Percentiles rank a stretch among this genome's conserved stretches.
Conservation (phyloP, 1,140 invertebrate species). For the Drosophila athabasca region DNA sequence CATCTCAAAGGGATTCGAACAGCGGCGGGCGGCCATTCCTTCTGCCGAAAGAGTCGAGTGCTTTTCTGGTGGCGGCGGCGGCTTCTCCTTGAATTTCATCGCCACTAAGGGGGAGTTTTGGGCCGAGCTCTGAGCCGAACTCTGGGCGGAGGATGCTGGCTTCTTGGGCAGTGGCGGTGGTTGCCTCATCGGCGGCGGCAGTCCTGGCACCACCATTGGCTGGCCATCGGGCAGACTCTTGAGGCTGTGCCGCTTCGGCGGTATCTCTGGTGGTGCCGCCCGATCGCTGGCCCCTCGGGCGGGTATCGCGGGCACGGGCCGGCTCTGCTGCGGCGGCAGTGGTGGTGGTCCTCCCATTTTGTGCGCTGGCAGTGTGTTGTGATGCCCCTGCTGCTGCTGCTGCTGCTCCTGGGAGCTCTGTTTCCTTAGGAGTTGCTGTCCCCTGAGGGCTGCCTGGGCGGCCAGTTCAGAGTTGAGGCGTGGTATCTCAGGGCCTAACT, state of each 20-base stretch:
- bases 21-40: constrained; percentile 60
- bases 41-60: constrained; percentile 67
- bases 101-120: constrained; percentile 75
- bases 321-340: constrained; percentile 67
- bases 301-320: constrained; percentile 81
- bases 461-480: constrained; percentile 78
- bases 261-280: constrained; percentile 77
- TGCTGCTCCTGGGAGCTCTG: constrained; percentile 64
- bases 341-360: constrained; percentile 60
- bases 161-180: constrained; percentile 80
- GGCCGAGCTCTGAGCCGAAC: constrained; percentile 72
- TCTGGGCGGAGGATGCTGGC: constrained; percentile 62
- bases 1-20: constrained; percentile 79
- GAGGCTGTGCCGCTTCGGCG: constrained; percentile 79
- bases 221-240: constrained; percentile 77
- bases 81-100: constrained; percentile 77
- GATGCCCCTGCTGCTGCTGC: background rate
- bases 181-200: constrained; percentile 59
- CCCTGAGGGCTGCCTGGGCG: constrained; percentile 78
- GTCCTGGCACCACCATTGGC: constrained; percentile 52
- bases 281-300: constrained; percentile 73
- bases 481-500: constrained; percentile 78
- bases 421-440: constrained; percentile 74
- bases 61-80: constrained; percentile 70
- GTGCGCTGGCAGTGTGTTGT: constrained; percentile 26